A percentile compares a stretch with the other conserved stretches of the same genome.
Conservation (phyloP, 1,140 invertebrate genomes). For the Scaptodrosophila lebanonensis region DNA sequence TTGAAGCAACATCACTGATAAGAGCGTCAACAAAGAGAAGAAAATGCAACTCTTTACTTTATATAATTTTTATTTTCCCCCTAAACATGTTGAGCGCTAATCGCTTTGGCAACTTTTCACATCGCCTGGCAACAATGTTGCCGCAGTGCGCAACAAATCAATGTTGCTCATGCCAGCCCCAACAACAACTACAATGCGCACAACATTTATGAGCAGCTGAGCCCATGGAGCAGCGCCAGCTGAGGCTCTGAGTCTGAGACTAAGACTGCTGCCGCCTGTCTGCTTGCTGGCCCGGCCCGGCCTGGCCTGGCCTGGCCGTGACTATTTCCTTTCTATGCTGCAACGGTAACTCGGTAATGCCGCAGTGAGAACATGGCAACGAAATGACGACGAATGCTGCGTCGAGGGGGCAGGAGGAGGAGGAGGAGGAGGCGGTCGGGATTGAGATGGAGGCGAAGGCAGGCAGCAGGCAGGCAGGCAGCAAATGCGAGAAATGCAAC, state of each 20-base stretch:
- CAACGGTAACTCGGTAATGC: too few relatives aligned
- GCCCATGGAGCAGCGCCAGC: conserved; percentile 40
- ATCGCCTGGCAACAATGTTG: conserved; percentile 58
- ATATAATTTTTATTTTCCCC: too few relatives aligned
- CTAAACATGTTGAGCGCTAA: conserved; percentile 15
- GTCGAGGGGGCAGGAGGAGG: too few relatives aligned
- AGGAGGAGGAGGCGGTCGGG: too few relatives aligned
- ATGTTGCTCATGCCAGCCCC: conserved; percentile 50
- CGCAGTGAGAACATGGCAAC: conserved; percentile 4
- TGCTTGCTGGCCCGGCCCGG: too few relatives aligned
- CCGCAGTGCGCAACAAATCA: conserved; percentile 64
- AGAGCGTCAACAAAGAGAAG: too few relatives aligned
- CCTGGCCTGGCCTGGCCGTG: too few relatives aligned
- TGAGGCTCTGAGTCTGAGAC: conserved; percentile 5
- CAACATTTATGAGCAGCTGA: conserved; percentile 55
- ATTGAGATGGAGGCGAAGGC: neutral
- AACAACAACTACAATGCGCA: conserved; percentile 41
- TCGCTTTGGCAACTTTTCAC: conserved; percentile 29
- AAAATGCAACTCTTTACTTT: too few relatives aligned
- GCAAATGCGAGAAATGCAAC: conserved; percentile 75
- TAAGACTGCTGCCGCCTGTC: too few relatives aligned
- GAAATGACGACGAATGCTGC: too few relatives aligned
- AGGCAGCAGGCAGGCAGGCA: conserved; percentile 16
- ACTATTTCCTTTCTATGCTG: too few relatives aligned
- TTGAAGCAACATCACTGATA: too few relatives aligned